phyloP scores from a whole-genome alignment of 2,113 vertebrate genomes.

The Brachyhypopomus gauderio region DNA sequence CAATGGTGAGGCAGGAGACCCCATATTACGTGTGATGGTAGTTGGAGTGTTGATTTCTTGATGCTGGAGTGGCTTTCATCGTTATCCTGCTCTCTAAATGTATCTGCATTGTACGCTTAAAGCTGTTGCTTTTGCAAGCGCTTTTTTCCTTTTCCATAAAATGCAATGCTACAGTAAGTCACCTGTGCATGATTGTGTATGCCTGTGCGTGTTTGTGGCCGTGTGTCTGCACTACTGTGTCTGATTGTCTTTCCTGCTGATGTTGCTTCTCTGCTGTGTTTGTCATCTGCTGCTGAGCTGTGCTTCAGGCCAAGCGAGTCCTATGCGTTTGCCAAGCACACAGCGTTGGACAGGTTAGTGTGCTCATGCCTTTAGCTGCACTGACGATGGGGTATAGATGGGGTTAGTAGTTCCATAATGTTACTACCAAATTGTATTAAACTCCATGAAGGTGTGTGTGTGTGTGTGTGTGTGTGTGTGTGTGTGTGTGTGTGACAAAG shows the following conservation, averaged over 20 bases:
- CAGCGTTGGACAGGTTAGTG: constrained; percentile 74
- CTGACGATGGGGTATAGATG: neutral
- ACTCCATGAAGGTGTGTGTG: too few relatives aligned
- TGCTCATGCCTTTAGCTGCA: neutral
- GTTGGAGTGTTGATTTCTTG: neutral
- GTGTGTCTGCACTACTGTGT: constrained; percentile 6
- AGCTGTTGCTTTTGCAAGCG: neutral
- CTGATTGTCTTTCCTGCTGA: constrained; percentile 18
- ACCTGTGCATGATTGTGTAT: neutral
- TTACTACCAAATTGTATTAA: too few relatives aligned
- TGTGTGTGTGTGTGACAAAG: too few relatives aligned
- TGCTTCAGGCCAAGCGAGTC: constrained; percentile 67
- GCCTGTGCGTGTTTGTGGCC: neutral
- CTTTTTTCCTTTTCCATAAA: neutral
- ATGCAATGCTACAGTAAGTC: neutral
- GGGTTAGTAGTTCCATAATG: neutral
- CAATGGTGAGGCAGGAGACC: constrained; percentile 59
- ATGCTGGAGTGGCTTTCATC: too few relatives aligned
- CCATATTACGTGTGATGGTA: neutral
- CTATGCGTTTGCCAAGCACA: constrained; percentile 66
- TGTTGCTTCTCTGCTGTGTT: constrained; percentile 29
- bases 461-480: too few relatives aligned
- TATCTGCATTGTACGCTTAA: neutral
- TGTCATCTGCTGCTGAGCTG: constrained; percentile 48
- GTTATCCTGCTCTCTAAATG: neutral